phyloP scores from a whole-genome alignment of 2,888 invertebrate genomes.

The Polydrusus tereticollis region DNA sequence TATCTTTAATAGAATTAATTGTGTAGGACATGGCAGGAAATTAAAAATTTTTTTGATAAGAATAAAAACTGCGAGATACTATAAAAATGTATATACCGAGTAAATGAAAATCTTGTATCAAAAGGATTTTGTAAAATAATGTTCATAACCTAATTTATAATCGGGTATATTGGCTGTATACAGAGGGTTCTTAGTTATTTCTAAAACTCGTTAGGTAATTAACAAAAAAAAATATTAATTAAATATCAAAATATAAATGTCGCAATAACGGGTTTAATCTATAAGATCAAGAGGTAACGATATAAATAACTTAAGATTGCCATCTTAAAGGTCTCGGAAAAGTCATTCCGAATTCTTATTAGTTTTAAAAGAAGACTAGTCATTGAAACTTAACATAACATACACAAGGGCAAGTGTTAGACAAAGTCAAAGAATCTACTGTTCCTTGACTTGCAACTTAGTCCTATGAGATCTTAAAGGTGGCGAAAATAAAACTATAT shows the following conservation, averaged over 20 bases:
- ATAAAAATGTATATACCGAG: slow-evolving; percentile 41
- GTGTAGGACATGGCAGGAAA: no score
- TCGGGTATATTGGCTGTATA: slow-evolving; percentile 41
- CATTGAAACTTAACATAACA: no score
- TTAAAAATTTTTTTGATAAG: not conserved
- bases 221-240: slow-evolving; percentile 18
- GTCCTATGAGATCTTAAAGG: not conserved
- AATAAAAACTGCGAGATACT: not conserved
- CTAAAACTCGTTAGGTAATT: slow-evolving; percentile 28
- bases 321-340: not conserved
- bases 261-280: slow-evolving; percentile 15
- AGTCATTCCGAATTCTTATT: not conserved
- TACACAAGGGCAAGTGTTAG: no score
- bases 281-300: slow-evolving; percentile 10
- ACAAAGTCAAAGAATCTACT: no score
- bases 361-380: no score
- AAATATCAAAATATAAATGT: slow-evolving; percentile 11
- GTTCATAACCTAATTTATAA: slow-evolving; percentile 39
- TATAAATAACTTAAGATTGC: not conserved
- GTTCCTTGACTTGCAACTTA: no score
- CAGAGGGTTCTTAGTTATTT: slow-evolving; percentile 46
- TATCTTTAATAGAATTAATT: no score
- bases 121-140: slow-evolving; percentile 55
- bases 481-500: not conserved
- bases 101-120: slow-evolving; percentile 62